These are phyloP conservation scores for Peromyscus aztecus DNA, from an alignment of 2,797 vertebrate species.

Conservation along the genomic window DNA sequence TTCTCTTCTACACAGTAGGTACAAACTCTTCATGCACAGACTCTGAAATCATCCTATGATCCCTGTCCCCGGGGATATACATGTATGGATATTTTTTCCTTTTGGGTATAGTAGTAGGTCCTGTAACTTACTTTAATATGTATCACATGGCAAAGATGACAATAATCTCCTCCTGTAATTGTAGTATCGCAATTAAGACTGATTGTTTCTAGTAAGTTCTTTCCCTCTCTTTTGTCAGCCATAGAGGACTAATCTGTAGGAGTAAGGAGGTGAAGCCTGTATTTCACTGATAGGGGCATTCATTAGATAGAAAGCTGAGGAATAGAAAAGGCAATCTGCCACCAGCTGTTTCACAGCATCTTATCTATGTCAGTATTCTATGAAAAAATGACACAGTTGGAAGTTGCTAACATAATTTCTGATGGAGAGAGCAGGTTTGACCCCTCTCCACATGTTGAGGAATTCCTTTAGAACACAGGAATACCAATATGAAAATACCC, in stretches of 20 bases:
- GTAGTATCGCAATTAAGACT: not conserved
- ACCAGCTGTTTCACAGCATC: not conserved
- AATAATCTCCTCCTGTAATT: not conserved
- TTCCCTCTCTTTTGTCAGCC: not conserved
- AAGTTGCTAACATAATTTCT: not conserved
- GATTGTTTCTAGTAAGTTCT: not conserved
- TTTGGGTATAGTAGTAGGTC: not conserved
- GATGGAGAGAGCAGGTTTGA: too few species aligned
- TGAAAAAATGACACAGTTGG: too few species aligned
- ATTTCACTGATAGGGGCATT: not conserved
- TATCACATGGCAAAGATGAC: not conserved
- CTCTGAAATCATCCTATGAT: not conserved
- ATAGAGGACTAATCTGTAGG: not conserved
- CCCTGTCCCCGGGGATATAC: not conserved
- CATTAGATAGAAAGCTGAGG: not conserved
- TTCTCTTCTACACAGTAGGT: not conserved
- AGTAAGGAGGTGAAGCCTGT: not conserved
- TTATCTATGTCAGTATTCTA: not conserved
- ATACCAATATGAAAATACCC: not conserved
- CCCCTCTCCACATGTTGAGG: not conserved
- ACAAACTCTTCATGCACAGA: not conserved
- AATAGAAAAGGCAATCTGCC: not conserved
- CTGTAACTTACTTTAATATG: not conserved
- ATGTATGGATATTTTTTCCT: not conserved
- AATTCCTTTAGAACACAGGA: too few species aligned